phyloP scores from a whole-genome alignment of 1,140 invertebrate species.

The Drosophila bocqueti region DNA sequence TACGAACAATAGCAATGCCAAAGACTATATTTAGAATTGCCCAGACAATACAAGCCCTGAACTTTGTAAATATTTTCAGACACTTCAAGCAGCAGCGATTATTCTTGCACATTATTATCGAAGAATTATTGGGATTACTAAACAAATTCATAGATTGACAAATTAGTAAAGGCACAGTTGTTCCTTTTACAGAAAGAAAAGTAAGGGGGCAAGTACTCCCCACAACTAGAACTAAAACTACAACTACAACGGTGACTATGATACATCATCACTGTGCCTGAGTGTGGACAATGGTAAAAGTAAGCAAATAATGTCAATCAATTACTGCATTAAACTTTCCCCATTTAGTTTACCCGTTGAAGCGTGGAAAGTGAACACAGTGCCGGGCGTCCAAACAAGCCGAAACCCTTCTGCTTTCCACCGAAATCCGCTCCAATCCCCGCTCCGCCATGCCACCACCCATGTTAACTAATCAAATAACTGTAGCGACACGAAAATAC shows the following conservation, averaged over 20 bases:
- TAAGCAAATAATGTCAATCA: constrained; percentile 50
- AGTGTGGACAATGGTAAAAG: constrained; percentile 38
- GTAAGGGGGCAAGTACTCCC: not conserved
- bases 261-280: constrained; percentile 6
- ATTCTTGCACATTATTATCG: constrained; percentile 6
- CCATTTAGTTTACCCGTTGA: constrained; percentile 30
- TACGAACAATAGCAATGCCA: constrained; percentile 2
- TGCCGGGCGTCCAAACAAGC: constrained; percentile 20
- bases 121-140: no score
- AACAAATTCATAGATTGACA: constrained; percentile 11
- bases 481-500: constrained; percentile 52
- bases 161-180: not conserved
- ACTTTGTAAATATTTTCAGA: constrained; percentile 11
- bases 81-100: not conserved
- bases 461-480: constrained; percentile 64
- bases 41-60: constrained; percentile 19
- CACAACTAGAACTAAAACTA: not conserved
- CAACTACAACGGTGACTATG: not conserved
- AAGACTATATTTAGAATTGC: constrained; percentile 8
- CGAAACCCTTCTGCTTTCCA: constrained; percentile 18
- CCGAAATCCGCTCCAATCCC: not conserved
- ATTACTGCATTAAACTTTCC: constrained; percentile 53
- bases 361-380: constrained; percentile 40
- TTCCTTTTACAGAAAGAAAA: not conserved
- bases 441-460: not conserved